Evolutionary conservation across 2,888 invertebrate species (phyloP), one percentile per base, ranked within the genome.

Genomic region (Nysson spinosus): DNA sequence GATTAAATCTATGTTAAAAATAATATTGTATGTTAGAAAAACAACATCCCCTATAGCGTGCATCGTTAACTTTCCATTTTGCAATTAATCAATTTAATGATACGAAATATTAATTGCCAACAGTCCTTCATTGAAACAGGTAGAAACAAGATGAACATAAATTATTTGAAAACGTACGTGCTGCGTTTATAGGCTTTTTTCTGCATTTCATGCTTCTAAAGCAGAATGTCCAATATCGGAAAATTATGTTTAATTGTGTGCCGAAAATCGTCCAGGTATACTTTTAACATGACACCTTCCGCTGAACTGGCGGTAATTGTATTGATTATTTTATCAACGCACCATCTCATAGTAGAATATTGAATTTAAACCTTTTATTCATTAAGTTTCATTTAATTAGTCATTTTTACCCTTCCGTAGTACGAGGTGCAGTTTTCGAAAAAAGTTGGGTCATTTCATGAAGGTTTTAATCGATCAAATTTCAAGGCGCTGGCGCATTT

Each of bases 121-220:
- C 2, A n/a, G 6, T 28, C n/a, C 6, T 28, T 28, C 28, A 3
- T 6, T 28, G 28, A 28, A 28, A 28, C 9, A 28, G 1, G 17
- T 46, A 0, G 20, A 11, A 26, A 39, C 5, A 17, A 47, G 30
- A 6, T 37, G 1, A 26, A 24, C 11, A 32, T 19, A 54, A 34
- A 7, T 46, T 30, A 24, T 3, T 37, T 11, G 5, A 37, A 42
- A 12, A 81, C 82, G 55, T 64, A 83, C 83, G 71, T 68, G 58
- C 68, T 69, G 20, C 60, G 77, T 63, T 74, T 81, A 35, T 46
- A 30, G 64, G 72, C 54, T 60, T 72, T 77, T 55, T 76, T 80
- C 80, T 78, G 80, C 81, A 82, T 82, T 69, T 79, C 80, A 83
- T 83, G 75, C 75, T 82, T 80, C 51, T 55, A 35, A 32, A 37